phyloP scores from a whole-genome alignment of 53 echinoderm and acorn worm genomes.

The Zoroaster sp. region DNA sequence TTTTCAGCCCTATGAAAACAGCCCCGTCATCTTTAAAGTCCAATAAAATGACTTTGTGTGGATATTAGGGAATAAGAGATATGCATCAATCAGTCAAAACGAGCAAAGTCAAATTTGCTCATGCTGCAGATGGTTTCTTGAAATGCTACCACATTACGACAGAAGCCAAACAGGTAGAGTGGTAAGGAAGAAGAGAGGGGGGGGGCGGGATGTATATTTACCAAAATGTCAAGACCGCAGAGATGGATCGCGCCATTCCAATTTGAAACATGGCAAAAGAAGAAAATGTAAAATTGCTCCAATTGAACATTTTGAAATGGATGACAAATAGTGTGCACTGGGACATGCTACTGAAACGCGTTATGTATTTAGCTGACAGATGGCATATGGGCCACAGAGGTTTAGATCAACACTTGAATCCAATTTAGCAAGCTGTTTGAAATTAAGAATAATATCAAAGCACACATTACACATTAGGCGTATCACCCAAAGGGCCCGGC shows the following conservation, averaged over 20 bases:
- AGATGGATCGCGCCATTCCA: conserved; percentile 16
- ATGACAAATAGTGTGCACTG: not conserved
- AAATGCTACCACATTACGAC: not conserved
- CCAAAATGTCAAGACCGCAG: not conserved
- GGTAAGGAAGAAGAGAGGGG: not conserved
- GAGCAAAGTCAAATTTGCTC: conserved; percentile 30
- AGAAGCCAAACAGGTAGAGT: not conserved
- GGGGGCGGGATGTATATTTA: not conserved
- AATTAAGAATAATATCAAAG: conserved; percentile 49
- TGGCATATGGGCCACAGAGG: conserved; percentile 28
- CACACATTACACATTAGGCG: conserved; percentile 12
- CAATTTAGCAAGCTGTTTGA: conserved; percentile 51
- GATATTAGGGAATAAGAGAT: not conserved
- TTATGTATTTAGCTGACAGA: conserved; percentile 56
- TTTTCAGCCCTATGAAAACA: conserved; percentile 28
- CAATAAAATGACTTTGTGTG: conserved; percentile 43
- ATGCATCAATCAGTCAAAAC: conserved; percentile 2
- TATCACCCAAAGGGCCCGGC: conserved; percentile 14
- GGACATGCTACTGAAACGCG: conserved; percentile 18
- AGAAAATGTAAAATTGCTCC: not conserved
- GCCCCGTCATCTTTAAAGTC: conserved; percentile 20
- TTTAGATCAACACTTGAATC: conserved; percentile 52
- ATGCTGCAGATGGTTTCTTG: conserved; percentile 24
- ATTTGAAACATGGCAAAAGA: not conserved
- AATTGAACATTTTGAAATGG: not conserved